A percentile compares a stretch with the other conserved stretches of the same genome.
phyloP scores from a whole-genome alignment of 2,797 vertebrate species.

The Cyprinodon diabolis region DNA sequence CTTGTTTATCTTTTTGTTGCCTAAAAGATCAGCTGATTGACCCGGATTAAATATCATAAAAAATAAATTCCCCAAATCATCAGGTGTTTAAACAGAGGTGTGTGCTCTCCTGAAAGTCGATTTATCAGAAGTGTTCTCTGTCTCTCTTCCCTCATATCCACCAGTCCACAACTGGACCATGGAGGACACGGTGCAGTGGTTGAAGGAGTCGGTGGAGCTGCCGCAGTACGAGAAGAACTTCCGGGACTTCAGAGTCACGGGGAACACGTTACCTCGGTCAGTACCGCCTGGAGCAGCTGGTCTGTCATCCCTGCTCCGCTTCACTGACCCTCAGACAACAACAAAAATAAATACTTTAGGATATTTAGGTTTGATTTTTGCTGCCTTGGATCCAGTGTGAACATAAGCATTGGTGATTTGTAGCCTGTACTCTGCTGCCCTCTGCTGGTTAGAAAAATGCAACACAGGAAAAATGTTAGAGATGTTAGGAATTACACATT shows the following conservation, averaged over 20 bases:
- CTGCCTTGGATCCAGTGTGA: conserved; percentile 9
- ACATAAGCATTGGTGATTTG: background rate
- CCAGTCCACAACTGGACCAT: conserved; percentile 98
- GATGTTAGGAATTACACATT: background rate
- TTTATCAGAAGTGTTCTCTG: background rate
- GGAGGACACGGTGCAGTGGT: conserved; percentile 92
- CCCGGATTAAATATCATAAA: no score
- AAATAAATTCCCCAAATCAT: no score
- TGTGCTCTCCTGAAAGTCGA: background rate
- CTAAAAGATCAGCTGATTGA: background rate
- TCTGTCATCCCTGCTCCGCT: background rate
- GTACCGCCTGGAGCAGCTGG: background rate
- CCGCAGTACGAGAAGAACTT: conserved; percentile 97
- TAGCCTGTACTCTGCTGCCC: conserved; percentile 60
- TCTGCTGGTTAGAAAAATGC: conserved; percentile 58
- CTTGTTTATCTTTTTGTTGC: background rate
- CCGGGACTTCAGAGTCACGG: conserved; percentile 91
- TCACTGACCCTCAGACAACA: background rate
- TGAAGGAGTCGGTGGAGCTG: conserved; percentile 95
- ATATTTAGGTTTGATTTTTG: background rate
- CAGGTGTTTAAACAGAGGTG: background rate
- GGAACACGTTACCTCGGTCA: conserved; percentile 95
- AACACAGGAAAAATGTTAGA: conserved; percentile 9
- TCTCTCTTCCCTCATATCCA: background rate
- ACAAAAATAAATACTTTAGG: background rate